Evolutionary conservation across 2,113 vertebrate genomes (phyloP).

Genomic region (Toxostoma redivivum): DNA sequence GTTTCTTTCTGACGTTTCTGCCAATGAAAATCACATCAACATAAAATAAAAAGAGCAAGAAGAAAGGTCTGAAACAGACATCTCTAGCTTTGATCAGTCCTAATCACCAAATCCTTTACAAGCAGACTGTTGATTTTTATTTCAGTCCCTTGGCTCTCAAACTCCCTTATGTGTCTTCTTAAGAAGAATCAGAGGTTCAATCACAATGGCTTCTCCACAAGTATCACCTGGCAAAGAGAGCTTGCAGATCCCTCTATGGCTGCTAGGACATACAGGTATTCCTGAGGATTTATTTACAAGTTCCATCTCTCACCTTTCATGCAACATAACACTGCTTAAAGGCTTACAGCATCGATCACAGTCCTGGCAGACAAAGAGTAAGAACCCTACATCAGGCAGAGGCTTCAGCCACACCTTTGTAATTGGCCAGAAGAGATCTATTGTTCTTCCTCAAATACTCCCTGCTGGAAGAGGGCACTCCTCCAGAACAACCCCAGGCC

Average conservation of each 20-base stretch:
- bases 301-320: background rate
- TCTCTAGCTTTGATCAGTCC: background rate
- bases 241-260: background rate
- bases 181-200: background rate
- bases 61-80: background rate
- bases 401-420: background rate
- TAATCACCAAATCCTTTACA: background rate
- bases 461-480: background rate
- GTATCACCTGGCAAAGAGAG: background rate
- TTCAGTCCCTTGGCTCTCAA: background rate
- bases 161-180: background rate
- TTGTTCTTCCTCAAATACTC: background rate
- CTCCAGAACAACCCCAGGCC: background rate
- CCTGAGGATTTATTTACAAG: background rate
- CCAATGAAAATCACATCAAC: background rate
- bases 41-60: background rate
- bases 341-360: background rate
- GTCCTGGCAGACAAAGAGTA: background rate
- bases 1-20: background rate
- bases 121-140: background rate
- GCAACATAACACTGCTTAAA: rapidly evolving
- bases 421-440: background rate
- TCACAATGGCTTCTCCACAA: background rate
- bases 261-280: background rate
- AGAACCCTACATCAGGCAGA: background rate